phyloP scores from a whole-genome alignment of 2,888 invertebrate species.

The Prostheceraeus crozeri region DNA sequence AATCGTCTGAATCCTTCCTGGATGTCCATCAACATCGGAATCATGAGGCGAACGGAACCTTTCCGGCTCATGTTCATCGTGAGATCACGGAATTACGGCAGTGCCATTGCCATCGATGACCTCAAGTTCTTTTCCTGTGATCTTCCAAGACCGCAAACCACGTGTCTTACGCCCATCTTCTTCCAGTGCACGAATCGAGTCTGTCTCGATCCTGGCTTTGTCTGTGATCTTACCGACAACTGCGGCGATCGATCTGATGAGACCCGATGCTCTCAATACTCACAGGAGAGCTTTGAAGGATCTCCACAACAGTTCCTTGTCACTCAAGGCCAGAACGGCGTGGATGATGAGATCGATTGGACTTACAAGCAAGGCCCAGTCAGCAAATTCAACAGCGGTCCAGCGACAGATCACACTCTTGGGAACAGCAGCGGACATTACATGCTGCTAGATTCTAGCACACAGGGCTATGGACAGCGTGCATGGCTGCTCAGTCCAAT shows the following conservation, averaged over 20 bases:
- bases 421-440: conserved; percentile 44
- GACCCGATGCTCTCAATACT: conserved; percentile 43
- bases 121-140: not conserved
- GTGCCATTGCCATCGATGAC: conserved; percentile 33
- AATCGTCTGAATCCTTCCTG: too few relatives aligned
- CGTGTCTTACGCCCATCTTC: conserved; percentile 24
- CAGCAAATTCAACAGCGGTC: too few relatives aligned
- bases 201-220: conserved; percentile 31
- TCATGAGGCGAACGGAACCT: conserved; percentile 44
- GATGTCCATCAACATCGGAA: conserved; percentile 45
- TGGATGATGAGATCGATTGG: conserved; percentile 52
- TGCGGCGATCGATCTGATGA: conserved; percentile 42
- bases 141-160: conserved; percentile 25
- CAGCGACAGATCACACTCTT: conserved; percentile 49
- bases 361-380: conserved; percentile 45
- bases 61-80: conserved; percentile 45
- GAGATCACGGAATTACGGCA: conserved; percentile 36
- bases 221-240: conserved; percentile 41
- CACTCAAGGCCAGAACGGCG: conserved; percentile 42
- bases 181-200: conserved; percentile 39
- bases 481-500: conserved; percentile 35
- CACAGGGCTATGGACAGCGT: conserved; percentile 19
- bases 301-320: conserved; percentile 44
- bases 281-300: conserved; percentile 45
- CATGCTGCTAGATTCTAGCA: conserved; percentile 39